Base-by-base conservation (phyloP, 2,113 vertebrate species). In the Jaculus jaculus region DNA sequence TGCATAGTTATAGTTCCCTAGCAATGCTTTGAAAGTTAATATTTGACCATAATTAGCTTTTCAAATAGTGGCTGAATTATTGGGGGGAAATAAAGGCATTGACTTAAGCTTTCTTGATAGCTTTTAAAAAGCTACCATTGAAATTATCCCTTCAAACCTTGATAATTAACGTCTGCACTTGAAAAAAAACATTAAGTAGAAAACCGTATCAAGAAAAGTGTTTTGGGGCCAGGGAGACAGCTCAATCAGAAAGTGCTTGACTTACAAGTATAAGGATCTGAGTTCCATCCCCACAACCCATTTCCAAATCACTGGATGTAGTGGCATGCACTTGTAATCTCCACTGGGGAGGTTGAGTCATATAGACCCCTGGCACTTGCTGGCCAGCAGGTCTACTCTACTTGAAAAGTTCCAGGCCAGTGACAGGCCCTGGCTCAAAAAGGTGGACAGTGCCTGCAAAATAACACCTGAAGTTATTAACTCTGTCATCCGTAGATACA, bases 191-290 rank as follows among this genome's bases (percentile, higher is more conserved):
- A 87, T 82, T 91, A 89, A 95, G 91, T 66, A 91, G 85, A 13
- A 71, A 93, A 89, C 5, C 47, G 65, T 84, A 86, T 91, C 66
- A 93, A 93, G n/a, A 93, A 95, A 93, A 94, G 63, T 72, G 87
- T 84, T 96, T 23, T 32, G 20, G 63, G 39, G 20, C 63, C 21
- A 21, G 17, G 24, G 61, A 24, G 18, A 24, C 24, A 68, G 30
- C 30, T 51, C 30, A 68, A 11, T 26, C 42, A 26, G 11, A 68
- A 17, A 83, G 6, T 82, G 37, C 80, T 42, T 42, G 26, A 26
- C 65, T 30, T 26, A 24, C 7, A 10, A 26, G 23, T 10, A 21
- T 66, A 37, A 47, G 39, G 61, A 61, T 20, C 12, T 23, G 39
- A 39, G 81, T 47, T 84, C 63, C 21, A 20, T 51, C 13, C 3